phyloP scores from a whole-genome alignment of 2,797 vertebrate genomes.

The Hypotaenidia okinawae region DNA sequence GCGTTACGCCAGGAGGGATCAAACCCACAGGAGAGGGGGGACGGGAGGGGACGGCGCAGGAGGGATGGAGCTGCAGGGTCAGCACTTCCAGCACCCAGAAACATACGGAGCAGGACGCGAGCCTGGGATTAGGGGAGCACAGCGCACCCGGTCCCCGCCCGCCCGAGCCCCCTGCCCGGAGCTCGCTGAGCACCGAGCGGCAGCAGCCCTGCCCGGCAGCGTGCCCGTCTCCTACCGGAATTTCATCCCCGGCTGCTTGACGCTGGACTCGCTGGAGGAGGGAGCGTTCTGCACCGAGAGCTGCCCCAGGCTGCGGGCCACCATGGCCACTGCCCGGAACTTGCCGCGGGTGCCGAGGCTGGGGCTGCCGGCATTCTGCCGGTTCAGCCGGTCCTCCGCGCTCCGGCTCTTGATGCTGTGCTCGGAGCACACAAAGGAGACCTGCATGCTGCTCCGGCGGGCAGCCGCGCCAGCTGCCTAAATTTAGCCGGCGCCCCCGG shows the following conservation, averaged over 20 bases:
- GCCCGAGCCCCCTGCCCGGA: background rate
- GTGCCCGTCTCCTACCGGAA: slow-evolving; percentile 86
- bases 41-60: background rate
- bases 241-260: slow-evolving; percentile 91
- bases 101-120: background rate
- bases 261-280: slow-evolving; percentile 82
- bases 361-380: slow-evolving; percentile 91
- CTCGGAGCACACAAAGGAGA: slow-evolving; percentile 95
- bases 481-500: slow-evolving; percentile 64
- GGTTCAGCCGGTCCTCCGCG: slow-evolving; percentile 89
- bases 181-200: too few relatives aligned
- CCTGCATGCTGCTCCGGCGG: slow-evolving; percentile 86
- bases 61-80: background rate
- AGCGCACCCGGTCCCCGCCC: background rate
- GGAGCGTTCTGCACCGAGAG: slow-evolving; percentile 90
- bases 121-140: background rate
- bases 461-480: slow-evolving; percentile 56
- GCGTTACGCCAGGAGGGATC: background rate
- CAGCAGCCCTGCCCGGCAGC: background rate
- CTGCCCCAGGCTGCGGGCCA: slow-evolving; percentile 94
- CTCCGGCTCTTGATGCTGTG: slow-evolving; percentile 91
- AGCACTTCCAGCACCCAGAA: background rate
- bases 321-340: slow-evolving; percentile 94
- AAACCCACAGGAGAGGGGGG: too few relatives aligned
- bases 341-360: slow-evolving; percentile 88